Base-by-base conservation (phyloP, 2,888 invertebrate genomes). In the Chalcosyrphus nemorum region DNA sequence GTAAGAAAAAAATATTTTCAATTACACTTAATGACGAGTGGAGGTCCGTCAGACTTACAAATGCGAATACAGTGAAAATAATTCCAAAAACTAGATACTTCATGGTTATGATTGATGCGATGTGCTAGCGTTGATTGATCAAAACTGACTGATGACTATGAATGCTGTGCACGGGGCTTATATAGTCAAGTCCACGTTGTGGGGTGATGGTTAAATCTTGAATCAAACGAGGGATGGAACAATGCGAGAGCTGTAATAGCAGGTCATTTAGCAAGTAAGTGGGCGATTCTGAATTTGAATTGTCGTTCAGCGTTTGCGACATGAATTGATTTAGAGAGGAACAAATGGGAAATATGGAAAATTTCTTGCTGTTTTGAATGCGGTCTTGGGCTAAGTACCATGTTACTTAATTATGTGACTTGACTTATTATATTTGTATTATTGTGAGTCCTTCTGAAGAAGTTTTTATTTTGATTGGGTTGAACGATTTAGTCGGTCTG, bases 61-160 rank as follows among this genome's bases (percentile, higher is more conserved):
- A 86, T 70, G 91, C 90, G 61, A 90, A 86, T 68, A 91, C 68
- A 59, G 90, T 90, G 77, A 90, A 88, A 52, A 91, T 74, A 80
- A 91, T 86, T 70, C 88, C 90, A 86, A 91, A 75, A 68, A 88
- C 65, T 9, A 86, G 52, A 86, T 88, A 89, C 87, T 91, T 91
- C 91, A 91, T 90, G 27, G 87, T 89, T 88, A 70, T 19, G 19
- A 29, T 68, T 32, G 9, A 50, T 72, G 29, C 71, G 13, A 27
- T 84, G 76, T 57, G 6, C 24, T 45, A 66, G 57, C 81, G 81
- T 63, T 68, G 78, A 70, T 74, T 75, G 81, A 78, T 66, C 86
- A 66, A 71, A 86, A 84, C 81, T 81, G 76, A 87, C 85, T 87
- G 87, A 87, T 87, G 71, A 24, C 27, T 27, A 38, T 52, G 29